phyloP scores from a whole-genome alignment of 2,797 vertebrate species.

The Heteromormyrus szaboi region DNA sequence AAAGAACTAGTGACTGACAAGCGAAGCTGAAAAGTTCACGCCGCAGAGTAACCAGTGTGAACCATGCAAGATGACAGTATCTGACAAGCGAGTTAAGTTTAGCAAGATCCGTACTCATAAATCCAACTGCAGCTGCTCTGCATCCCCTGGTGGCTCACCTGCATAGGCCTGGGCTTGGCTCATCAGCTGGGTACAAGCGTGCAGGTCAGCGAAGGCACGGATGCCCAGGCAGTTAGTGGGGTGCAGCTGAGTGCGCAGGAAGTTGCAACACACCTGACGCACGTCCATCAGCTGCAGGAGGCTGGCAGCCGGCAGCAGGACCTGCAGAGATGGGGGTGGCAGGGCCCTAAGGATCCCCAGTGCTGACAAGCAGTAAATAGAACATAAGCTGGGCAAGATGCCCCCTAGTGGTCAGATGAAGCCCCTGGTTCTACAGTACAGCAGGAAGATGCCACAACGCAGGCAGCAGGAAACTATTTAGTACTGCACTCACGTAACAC shows the following conservation, averaged over 20 bases:
- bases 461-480: not conserved
- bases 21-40: not conserved
- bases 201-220: constrained; percentile 86
- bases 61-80: not conserved
- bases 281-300: constrained; percentile 91
- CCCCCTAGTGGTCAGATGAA: not conserved
- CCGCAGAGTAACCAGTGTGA: not conserved
- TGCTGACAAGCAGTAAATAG: not conserved
- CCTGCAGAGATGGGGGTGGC: constrained; percentile 53
- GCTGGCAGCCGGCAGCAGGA: constrained; percentile 84
- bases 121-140: not conserved
- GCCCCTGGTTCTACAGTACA: not conserved
- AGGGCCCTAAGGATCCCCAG: not conserved
- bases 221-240: constrained; percentile 93
- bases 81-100: not conserved
- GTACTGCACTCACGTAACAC: not conserved
- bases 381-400: not conserved
- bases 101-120: not conserved
- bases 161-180: constrained; percentile 84
- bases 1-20: not conserved
- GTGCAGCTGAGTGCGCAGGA: constrained; percentile 90
- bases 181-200: constrained; percentile 82
- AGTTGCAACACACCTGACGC: constrained; percentile 88
- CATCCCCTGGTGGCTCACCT: constrained; percentile 61
- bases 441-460: not conserved